phyloP scores from a whole-genome alignment of 1,140 invertebrate species.

The Aphaenogaster floridana region DNA sequence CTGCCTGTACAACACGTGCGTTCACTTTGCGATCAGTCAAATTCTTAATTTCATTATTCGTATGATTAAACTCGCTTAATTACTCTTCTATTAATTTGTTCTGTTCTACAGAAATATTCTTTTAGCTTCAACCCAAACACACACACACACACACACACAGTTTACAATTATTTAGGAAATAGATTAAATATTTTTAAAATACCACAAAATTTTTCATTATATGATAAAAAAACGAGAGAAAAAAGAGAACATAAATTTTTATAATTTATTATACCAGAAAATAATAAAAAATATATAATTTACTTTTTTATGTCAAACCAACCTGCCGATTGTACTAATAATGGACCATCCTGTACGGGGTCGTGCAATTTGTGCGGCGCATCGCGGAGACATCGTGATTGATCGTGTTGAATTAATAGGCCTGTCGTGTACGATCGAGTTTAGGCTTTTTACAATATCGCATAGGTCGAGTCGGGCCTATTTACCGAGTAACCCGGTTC shows the following conservation, averaged over 20 bases:
- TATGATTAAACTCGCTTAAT: not conserved
- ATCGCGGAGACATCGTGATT: constrained; percentile 33
- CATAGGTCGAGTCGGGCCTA: not conserved
- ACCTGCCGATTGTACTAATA: not conserved
- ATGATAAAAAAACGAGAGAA: not conserved
- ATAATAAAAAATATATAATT: constrained; percentile 4
- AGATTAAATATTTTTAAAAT: not conserved
- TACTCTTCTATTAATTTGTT: not conserved
- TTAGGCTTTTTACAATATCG: constrained; percentile 35
- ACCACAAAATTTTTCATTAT: not conserved
- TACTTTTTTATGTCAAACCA: not conserved
- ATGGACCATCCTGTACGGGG: not conserved
- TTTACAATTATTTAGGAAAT: not conserved
- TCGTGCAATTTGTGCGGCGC: not conserved
- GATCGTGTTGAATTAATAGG: constrained; percentile 11
- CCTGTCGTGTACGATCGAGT: not conserved
- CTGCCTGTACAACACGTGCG: not conserved
- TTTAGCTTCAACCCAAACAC: not conserved
- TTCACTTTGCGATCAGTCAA: constrained; percentile 18
- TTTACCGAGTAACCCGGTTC: constrained; percentile 30
- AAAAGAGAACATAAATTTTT: constrained; percentile 6
- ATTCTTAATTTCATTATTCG: not conserved
- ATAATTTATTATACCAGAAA: not conserved
- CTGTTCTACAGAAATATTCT: not conserved
- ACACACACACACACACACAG: not conserved